These are phyloP conservation scores for Oreochromis grahami DNA, from an alignment of 2,797 vertebrate species.

Conservation along the genomic window DNA sequence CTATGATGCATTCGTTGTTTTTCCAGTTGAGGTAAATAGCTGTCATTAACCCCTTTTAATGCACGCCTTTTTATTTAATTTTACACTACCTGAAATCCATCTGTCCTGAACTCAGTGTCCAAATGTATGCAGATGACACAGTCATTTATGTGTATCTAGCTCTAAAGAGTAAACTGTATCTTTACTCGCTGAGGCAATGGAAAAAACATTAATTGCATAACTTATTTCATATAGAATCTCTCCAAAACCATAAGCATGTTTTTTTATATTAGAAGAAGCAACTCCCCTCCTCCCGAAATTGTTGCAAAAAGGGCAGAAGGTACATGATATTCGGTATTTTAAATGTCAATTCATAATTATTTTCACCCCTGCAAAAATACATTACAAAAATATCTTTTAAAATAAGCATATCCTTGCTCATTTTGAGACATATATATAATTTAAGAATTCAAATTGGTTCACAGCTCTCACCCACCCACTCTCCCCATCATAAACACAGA, in stretches of 20 bases:
- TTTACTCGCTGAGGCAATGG: not conserved
- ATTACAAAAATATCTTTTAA: not conserved
- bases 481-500: not conserved
- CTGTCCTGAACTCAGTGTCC: not conserved
- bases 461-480: not conserved
- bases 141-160: not conserved
- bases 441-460: not conserved
- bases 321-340: not conserved
- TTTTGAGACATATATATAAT: not conserved
- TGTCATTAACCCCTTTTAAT: not conserved
- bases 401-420: fast-evolving
- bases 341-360: not conserved
- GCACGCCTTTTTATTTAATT: not conserved
- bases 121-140: not conserved
- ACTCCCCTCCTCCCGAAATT: not conserved
- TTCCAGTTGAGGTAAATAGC: not conserved
- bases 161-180: not conserved
- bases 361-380: fast-evolving
- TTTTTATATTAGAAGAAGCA: not conserved
- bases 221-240: not conserved
- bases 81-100: not conserved
- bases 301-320: not conserved
- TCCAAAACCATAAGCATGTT: not conserved
- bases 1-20: not conserved
- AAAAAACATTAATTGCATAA: not conserved